A percentile compares a stretch with the other conserved stretches of the same genome.
phyloP scores from a whole-genome alignment of 2,797 vertebrate genomes.

The Anomalospiza imberbis region DNA sequence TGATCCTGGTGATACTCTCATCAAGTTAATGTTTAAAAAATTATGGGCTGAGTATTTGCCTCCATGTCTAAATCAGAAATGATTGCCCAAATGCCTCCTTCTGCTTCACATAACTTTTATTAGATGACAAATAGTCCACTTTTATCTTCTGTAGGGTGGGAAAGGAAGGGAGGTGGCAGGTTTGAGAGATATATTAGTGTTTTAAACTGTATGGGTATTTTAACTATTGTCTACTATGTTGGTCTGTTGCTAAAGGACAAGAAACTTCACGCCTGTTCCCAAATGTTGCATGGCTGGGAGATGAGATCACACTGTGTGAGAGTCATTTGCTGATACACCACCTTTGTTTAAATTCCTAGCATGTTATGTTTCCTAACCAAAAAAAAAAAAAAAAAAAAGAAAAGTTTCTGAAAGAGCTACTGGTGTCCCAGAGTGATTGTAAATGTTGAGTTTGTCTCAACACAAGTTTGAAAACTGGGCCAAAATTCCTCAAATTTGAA shows the following conservation, averaged over 20 bases:
- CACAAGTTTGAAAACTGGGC: not conserved
- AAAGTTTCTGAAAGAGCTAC: not conserved
- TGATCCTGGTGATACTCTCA: not conserved
- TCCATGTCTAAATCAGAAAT: not conserved
- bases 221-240: not conserved
- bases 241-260: not conserved
- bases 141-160: not conserved
- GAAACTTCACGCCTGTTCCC: not conserved
- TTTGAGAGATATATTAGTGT: not conserved
- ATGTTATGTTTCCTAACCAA: constrained; percentile 5
- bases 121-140: not conserved
- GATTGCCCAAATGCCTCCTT: not conserved
- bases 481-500: not conserved
- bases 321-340: constrained; percentile 33
- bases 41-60: not conserved
- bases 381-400: not conserved
- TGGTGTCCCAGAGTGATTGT: not conserved
- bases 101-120: not conserved
- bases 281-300: not conserved
- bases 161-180: not conserved
- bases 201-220: not conserved
- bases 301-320: constrained; percentile 31
- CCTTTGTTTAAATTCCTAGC: constrained; percentile 48
- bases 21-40: not conserved
- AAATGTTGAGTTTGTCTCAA: not conserved